Conservation (phyloP, 2,888 invertebrate species). For the Isoperla grammatica region DNA sequence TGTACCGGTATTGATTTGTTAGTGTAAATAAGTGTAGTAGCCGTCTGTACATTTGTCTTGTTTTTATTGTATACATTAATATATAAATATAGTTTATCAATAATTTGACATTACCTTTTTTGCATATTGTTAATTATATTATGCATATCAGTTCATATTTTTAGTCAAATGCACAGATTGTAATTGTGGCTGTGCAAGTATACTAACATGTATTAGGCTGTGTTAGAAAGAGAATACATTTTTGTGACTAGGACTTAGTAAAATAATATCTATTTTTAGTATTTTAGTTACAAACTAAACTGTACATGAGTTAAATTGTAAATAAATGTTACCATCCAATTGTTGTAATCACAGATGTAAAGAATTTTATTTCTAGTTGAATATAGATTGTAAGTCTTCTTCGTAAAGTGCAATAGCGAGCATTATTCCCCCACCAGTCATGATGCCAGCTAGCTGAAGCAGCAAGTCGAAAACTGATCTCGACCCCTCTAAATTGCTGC, state of each 20-base stretch:
- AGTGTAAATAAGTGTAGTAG: too few relatives aligned
- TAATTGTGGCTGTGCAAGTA: too few relatives aligned
- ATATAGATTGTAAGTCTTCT: conserved; percentile 35
- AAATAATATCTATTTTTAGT: not conserved
- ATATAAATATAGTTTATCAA: too few relatives aligned
- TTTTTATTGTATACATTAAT: too few relatives aligned
- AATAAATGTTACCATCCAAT: too few relatives aligned
- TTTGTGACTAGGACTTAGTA: not conserved
- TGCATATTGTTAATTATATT: not conserved
- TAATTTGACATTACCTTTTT: too few relatives aligned
- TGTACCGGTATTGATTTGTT: too few relatives aligned
- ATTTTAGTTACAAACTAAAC: too few relatives aligned
- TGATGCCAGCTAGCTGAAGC: conserved; percentile 60
- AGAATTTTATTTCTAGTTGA: conserved; percentile 8
- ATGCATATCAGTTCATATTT: not conserved
- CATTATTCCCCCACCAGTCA: conserved; percentile 66
- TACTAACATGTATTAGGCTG: not conserved
- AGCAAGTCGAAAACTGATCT: conserved; percentile 51
- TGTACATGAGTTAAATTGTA: too few relatives aligned
- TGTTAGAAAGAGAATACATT: not conserved
- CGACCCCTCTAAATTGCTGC: conserved; percentile 50
- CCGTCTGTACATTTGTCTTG: not conserved
- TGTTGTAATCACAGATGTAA: not conserved
- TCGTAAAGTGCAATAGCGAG: conserved; percentile 67
- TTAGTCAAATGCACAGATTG: not conserved